Evolutionary conservation across 2,113 vertebrate genomes (phyloP).

Genomic region (Leucopsar rothschildi): DNA sequence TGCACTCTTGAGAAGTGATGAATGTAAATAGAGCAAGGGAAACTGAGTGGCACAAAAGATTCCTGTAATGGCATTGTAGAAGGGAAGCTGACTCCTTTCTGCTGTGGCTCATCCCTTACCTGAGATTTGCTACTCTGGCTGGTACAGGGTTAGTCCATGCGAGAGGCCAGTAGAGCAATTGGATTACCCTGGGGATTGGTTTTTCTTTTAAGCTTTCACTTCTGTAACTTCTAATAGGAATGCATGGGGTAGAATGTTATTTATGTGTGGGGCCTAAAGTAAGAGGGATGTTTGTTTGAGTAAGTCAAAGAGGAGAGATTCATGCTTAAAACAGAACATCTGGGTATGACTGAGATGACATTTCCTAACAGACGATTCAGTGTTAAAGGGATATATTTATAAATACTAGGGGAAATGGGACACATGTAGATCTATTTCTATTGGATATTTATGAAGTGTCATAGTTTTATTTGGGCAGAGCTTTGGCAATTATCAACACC

Average conservation of each 20-base stretch:
- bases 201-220: neutral
- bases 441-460: slow-evolving; percentile 37
- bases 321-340: slow-evolving; percentile 23
- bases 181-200: neutral
- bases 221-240: neutral
- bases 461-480: slow-evolving; percentile 33
- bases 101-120: neutral
- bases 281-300: slow-evolving; percentile 59
- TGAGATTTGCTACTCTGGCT: neutral
- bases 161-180: neutral
- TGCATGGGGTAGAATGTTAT: neutral
- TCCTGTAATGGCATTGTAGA: neutral
- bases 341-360: neutral
- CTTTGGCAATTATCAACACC: slow-evolving; percentile 24
- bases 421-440: neutral
- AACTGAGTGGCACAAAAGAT: neutral
- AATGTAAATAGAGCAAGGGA: neutral
- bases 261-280: slow-evolving; percentile 8
- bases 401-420: neutral
- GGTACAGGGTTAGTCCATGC: neutral
- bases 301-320: slow-evolving; percentile 36
- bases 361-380: slow-evolving; percentile 26
- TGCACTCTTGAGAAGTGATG: neutral
- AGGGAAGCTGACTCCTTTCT: neutral
- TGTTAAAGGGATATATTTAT: slow-evolving; percentile 39